Evolutionary conservation across 1,140 invertebrate species (phyloP).

Genomic region (Aphaenogaster rudis): DNA sequence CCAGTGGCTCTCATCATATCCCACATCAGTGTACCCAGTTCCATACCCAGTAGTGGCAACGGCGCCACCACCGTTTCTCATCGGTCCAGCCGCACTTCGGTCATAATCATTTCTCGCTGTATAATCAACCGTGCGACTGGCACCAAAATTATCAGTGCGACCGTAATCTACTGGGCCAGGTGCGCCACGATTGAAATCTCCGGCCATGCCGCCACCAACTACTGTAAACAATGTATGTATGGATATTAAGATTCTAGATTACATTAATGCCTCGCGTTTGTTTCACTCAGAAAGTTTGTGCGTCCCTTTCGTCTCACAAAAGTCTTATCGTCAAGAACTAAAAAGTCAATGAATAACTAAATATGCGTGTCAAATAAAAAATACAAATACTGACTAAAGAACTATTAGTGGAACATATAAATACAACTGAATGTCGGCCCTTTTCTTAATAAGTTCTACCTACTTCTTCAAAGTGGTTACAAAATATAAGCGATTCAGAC

Average conservation of each 20-base stretch:
- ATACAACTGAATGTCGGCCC: not conserved
- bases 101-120: slow-evolving; percentile 85
- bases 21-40: slow-evolving; percentile 84
- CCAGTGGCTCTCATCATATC: slow-evolving; percentile 82
- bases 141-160: slow-evolving; percentile 84
- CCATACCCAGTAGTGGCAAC: slow-evolving; percentile 84
- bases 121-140: slow-evolving; percentile 84
- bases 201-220: slow-evolving; percentile 83
- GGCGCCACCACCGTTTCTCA: slow-evolving; percentile 85
- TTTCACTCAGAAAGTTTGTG: slow-evolving; percentile 37
- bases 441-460: not conserved
- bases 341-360: not conserved
- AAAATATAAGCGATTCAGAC: not conserved
- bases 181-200: slow-evolving; percentile 84
- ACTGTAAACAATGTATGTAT: slow-evolving; percentile 71
- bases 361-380: not conserved
- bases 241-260: not conserved
- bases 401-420: not conserved
- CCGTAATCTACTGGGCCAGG: slow-evolving; percentile 85
- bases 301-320: not conserved
- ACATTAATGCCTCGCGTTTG: not conserved
- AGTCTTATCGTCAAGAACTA: not conserved
- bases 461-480: not conserved
- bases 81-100: slow-evolving; percentile 83
- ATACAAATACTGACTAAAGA: not conserved